Base-by-base conservation (phyloP, 2,113 vertebrate genomes). In the Gobio gobio region DNA sequence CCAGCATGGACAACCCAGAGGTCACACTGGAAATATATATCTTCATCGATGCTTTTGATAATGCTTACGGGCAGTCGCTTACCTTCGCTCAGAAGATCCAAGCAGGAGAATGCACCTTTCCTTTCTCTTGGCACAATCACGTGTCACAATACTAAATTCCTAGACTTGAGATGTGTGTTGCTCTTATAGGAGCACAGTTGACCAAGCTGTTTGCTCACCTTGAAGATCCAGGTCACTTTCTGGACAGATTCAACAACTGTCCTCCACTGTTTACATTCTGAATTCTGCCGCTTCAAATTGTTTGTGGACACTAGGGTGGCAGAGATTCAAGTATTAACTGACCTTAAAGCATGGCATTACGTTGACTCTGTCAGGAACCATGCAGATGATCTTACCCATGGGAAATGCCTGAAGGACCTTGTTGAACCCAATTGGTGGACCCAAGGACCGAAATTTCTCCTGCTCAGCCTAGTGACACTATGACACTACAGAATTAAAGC, bases 181-280 rank as follows among this genome's bases (percentile, higher is more conserved):
- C 79, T 22, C 63, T 86, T 5, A 83, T 26, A 20, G 80, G 61
- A 68, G 80, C 61, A 2, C 80, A 83, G 73, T n/a, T 83, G 8
- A 29, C 81, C 20, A 36, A 56, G 10, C 4, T 3, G 12, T 18
- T 78, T 81, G 40, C 78, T 86, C 6, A 86, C 58, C 3, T 14
- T 86, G 5, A 26, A 43, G 13, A n/a, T 70, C 4, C 56, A 63
- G 5, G 36, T 63, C 18, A 36, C 18, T 12, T 54, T 86, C 33
- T 78, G 83, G 83, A 64, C 59, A 22, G 83, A 78, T 33, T 78
- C 74, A 54, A 83, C 54, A 24, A 63, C 66, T 16, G 66, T 86
- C 9, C 66, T 81, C 3, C 26, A 77, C 16, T 86, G 78, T 64
- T 20, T 43, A 22, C 68, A 70, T 22, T 70, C 33, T 3, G 18